phyloP scores from a whole-genome alignment of 2,113 vertebrate genomes.

The Columba janthina region DNA sequence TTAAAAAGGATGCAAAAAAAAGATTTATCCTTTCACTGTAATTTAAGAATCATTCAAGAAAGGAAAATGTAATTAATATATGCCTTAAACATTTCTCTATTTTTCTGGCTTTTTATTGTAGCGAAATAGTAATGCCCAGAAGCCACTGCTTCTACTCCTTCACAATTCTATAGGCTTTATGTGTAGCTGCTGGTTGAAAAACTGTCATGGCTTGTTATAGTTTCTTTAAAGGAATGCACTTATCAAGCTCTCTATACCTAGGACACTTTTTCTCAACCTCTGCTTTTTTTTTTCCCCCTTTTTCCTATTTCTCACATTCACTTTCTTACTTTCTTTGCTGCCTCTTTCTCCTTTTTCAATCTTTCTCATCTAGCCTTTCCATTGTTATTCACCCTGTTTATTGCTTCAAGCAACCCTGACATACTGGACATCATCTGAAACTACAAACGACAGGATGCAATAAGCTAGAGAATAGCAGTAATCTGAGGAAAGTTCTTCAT shows the following conservation, averaged over 20 bases:
- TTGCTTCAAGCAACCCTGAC: conserved; percentile 90
- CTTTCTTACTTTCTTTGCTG: conserved; percentile 73
- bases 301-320: conserved; percentile 63
- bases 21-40: not conserved
- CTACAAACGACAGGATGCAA: conserved; percentile 98
- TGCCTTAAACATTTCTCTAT: not conserved
- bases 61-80: not conserved
- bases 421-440: conserved; percentile 96
- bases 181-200: conserved; percentile 22
- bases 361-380: conserved; percentile 81
- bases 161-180: not conserved
- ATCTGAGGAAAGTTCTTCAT: conserved; percentile 98
- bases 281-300: not conserved
- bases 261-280: conserved; percentile 58
- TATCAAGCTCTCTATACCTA: conserved; percentile 40
- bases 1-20: not conserved
- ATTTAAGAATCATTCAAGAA: not conserved
- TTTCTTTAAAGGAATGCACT: conserved; percentile 41
- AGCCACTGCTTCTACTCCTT: not conserved
- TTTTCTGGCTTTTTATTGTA: not conserved
- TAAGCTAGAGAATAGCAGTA: conserved; percentile 95
- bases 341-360: conserved; percentile 76
- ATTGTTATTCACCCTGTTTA: conserved; percentile 93
- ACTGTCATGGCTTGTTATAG: conserved; percentile 42
- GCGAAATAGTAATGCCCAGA: not conserved